Base-by-base conservation (phyloP, 2,113 vertebrate species). In the Pipa parva region DNA sequence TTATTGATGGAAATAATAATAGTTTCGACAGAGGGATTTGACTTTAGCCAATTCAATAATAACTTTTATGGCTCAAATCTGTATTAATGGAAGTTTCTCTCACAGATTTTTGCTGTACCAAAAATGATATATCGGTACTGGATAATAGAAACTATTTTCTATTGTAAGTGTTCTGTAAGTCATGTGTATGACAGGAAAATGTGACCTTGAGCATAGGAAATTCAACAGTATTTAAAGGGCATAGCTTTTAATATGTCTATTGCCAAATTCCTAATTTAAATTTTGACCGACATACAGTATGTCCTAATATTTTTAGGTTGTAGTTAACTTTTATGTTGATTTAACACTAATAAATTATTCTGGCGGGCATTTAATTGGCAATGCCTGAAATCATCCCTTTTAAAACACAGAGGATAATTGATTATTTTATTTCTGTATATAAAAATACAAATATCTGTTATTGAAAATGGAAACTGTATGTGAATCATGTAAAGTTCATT, bases 291-390 rank as follows among this genome's bases (percentile, higher is more conserved):
- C 31, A n/a, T n/a, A n/a, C n/a, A n/a, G n/a, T 42, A 2, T 15
- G 31, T 10, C 49, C 17, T 22, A 50, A 18, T 10, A 37, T 31
- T 56, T 56, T 56, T 56, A 56, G 52, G 26, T 7, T 56, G 31
- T 26, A 15, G 31, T 7, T 29, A 52, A 11, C 28, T n/a, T 29
- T 7, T 22, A 22, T 10, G 37, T 21, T 63, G 21, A 36, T 25
- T 36, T 21, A 5, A 17, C 21, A 17, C 49, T 54, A 63, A 63
- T 63, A 39, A 42, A 27, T 54, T 21, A 29, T 17, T 64, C 50
- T 42, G 17, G 62, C 24, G 55, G 63, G 29, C 51, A 29, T 55
- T 55, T 64, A n/a, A 45, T 54, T 63, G 62, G 42, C 63, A 64
- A 64, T 20, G 24, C 33, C 50, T 63, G 33, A 63, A 52, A 63